Conservation (phyloP, 2,888 invertebrate genomes). For the Amitus sp. region DNA sequence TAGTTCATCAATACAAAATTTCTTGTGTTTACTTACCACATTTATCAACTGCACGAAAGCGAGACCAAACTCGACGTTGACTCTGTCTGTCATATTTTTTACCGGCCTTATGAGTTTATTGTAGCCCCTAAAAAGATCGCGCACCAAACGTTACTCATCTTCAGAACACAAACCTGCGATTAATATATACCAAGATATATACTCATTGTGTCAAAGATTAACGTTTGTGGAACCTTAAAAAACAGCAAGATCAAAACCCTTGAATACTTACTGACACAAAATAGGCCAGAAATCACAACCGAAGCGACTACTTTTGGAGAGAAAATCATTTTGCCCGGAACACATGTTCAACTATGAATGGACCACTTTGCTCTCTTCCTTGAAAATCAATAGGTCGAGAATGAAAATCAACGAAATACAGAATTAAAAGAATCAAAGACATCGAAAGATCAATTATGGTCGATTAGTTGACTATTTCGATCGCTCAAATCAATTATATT, state of each 20-base stretch:
- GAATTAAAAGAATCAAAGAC: no score
- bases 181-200: no score
- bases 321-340: conserved; percentile 56
- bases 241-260: neutral
- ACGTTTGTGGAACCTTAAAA: neutral
- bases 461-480: no score
- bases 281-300: conserved; percentile 55
- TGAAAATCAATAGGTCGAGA: no score
- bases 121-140: conserved; percentile 96
- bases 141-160: conserved; percentile 95
- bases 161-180: conserved; percentile 80
- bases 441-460: no score
- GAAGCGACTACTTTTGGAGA: conserved; percentile 51
- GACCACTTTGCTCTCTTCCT: no score
- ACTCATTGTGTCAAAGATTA: no score
- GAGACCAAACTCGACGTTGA: conserved; percentile 94
- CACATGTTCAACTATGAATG: conserved; percentile 23
- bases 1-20: no score
- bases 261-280: conserved; percentile 56
- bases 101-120: conserved; percentile 98
- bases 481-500: no score
- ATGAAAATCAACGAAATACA: no score
- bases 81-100: conserved; percentile 89
- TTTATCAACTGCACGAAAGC: conserved; percentile 98
- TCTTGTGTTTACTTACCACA: conserved; percentile 96